Conservation (phyloP, 2,888 invertebrate species). For the Desoria tigrina region DNA sequence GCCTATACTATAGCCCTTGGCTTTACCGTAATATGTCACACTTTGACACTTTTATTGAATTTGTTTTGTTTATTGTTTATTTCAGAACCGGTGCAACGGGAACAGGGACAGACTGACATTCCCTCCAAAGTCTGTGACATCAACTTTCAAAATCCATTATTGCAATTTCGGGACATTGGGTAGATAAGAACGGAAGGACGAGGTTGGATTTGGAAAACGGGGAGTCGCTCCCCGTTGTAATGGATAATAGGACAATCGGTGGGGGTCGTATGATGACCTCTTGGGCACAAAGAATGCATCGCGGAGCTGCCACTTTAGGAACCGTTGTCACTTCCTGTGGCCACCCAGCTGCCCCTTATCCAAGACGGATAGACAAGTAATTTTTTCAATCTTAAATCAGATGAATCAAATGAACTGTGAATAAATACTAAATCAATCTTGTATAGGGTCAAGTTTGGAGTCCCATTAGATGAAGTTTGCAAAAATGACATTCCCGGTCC, state of each 20-base stretch:
- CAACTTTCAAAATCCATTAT: too few species aligned
- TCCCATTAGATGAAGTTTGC: constrained; percentile 86
- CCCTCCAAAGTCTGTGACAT: too few species aligned
- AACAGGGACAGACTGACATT: too few species aligned
- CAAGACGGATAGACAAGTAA: constrained; percentile 76
- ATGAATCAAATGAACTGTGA: too few species aligned
- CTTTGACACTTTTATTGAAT: too few species aligned
- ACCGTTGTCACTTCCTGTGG: constrained; percentile 90
- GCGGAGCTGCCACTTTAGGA: constrained; percentile 84
- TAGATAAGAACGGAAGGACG: constrained; percentile 2
- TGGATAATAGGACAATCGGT: constrained; percentile 48
- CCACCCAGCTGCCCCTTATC: constrained; percentile 79
- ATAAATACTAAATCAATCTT: too few species aligned
- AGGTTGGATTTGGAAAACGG: constrained; percentile 15
- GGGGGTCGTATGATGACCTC: constrained; percentile 52
- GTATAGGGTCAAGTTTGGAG: constrained; percentile 87
- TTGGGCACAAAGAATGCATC: constrained; percentile 61
- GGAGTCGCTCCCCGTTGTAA: constrained; percentile 41
- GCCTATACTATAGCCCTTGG: too few species aligned
- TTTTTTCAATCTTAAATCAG: too few species aligned
- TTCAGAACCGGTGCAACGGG: too few species aligned
- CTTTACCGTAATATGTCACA: too few species aligned
- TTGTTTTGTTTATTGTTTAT: too few species aligned
- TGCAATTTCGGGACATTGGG: too few species aligned
- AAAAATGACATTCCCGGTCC: constrained; percentile 94